Base-by-base conservation (phyloP, 2,797 vertebrate genomes). In the Dendrocincla fuliginosa region DNA sequence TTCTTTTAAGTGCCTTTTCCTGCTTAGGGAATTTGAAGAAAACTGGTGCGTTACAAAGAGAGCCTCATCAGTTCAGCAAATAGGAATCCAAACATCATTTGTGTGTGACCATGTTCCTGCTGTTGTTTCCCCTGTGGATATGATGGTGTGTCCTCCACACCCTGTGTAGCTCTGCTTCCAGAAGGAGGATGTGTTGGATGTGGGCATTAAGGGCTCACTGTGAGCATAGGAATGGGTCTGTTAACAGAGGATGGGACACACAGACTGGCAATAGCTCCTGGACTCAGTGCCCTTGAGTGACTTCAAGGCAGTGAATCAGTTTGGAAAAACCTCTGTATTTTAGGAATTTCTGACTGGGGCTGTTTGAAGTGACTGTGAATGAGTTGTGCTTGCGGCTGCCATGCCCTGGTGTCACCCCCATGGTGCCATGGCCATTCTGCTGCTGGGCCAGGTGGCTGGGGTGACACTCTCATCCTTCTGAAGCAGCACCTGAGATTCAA, bases 71-170 rank as follows among this genome's bases (percentile, higher is more conserved):
- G 35, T n/a, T 53, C 23, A 70, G 39, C 13, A 53, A n/a, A 9
- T 57, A n/a, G 37, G 30, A 52, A 22, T 76, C 22, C 61, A 57
- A 9, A 28, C n/a, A 64, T 27, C 8, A 10, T 53, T 77, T 59
- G 19, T 3, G 3, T 64, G 35, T 33, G 27, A 55, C 44, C 17
- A 22, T 39, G 30, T 53, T 57, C 25, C 16, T 87, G 56, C 65
- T 59, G 39, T 52, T 50, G 19, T 46, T 37, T 42, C 46, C 41
- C 23, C 19, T 17, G 27, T 19, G 59, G 28, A 27, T 15, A n/a
- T 60, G 75, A 39, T 12, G 15, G 33, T 1, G 0, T 2, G 2
- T 84, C n/a, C 35, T 61, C 27, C 0, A 1, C 44, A 37, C 42
- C 19, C 35, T n/a, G 35, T 2, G 6, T n/a, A 46, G 42, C 71